Evolutionary conservation across 2,888 invertebrate species (phyloP).

Genomic region (Tiliacea citrago): DNA sequence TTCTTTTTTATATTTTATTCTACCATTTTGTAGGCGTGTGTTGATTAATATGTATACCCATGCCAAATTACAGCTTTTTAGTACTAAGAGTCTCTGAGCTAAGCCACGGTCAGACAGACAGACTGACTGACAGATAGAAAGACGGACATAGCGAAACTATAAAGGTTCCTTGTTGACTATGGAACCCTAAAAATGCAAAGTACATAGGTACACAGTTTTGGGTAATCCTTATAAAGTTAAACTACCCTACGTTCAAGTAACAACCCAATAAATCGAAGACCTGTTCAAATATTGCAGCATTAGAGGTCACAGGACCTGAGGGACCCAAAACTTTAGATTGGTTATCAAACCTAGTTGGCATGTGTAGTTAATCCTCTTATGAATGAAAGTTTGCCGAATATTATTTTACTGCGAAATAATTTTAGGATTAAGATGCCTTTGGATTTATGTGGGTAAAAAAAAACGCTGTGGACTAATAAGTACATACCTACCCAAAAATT

Average conservation of each 20-base stretch:
- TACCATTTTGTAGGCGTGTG: too few species aligned
- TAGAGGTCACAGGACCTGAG: constrained; percentile 13
- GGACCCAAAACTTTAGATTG: constrained; percentile 15
- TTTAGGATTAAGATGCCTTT: background rate
- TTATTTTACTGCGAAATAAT: background rate
- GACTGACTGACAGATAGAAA: too few species aligned
- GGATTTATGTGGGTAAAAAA: background rate
- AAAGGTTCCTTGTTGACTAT: too few species aligned
- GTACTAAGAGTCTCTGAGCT: too few species aligned
- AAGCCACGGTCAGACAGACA: too few species aligned
- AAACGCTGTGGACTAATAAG: background rate
- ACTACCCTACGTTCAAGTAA: constrained; percentile 11
- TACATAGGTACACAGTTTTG: background rate
- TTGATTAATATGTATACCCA: too few species aligned
- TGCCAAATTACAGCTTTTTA: too few species aligned
- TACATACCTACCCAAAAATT: background rate
- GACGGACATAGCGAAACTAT: too few species aligned
- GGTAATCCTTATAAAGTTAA: background rate
- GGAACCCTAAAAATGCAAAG: background rate
- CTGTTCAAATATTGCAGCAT: constrained; percentile 46
- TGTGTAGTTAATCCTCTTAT: constrained; percentile 7
- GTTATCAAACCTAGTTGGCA: background rate
- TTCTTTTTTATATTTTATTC: too few species aligned
- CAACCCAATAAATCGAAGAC: constrained; percentile 30
- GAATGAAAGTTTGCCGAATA: background rate